These are phyloP conservation scores for Amphimedon queenslandica DNA, from an alignment of 37 sponge, comb jelly and placozoan species.

Conservation along the genomic window DNA sequence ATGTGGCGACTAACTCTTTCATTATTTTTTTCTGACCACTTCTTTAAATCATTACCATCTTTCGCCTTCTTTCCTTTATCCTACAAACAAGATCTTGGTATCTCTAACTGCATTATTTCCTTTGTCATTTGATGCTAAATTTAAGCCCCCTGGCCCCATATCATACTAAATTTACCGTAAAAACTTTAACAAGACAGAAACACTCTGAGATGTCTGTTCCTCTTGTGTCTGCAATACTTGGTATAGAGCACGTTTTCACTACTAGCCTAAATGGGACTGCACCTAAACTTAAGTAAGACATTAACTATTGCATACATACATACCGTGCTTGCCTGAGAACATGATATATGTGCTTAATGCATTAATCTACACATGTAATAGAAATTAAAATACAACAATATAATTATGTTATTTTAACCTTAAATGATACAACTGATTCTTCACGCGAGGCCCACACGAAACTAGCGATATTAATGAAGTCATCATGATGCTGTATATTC, in stretches of 20 bases:
- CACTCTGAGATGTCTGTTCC: neutral
- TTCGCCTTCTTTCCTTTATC: slow-evolving; percentile 75
- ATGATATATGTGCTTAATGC: slow-evolving; percentile 71
- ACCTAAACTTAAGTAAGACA: slow-evolving; percentile 22
- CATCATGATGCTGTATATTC: slow-evolving; percentile 12
- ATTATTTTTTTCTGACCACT: slow-evolving; percentile 28
- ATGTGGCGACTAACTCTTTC: slow-evolving; percentile 19
- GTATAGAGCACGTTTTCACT: slow-evolving; percentile 20
- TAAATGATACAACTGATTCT: slow-evolving; percentile 29
- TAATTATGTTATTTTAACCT: neutral
- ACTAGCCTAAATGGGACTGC: slow-evolving; percentile 60
- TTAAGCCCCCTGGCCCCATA: slow-evolving; percentile 49
- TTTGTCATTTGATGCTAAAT: slow-evolving; percentile 51
- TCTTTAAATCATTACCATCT: slow-evolving; percentile 53
- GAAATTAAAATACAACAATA: neutral
- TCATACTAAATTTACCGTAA: slow-evolving; percentile 69
- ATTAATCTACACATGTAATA: slow-evolving; percentile 24
- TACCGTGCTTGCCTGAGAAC: slow-evolving; percentile 68
- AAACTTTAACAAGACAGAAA: slow-evolving; percentile 22
- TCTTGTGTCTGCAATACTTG: neutral
- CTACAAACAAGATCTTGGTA: slow-evolving; percentile 26
- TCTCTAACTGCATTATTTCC: no score
- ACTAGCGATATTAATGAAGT: slow-evolving; percentile 8
- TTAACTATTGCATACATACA: neutral
- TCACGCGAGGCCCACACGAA: slow-evolving; percentile 31